Evolutionary conservation across 2,888 invertebrate genomes (phyloP).

Genomic region (Luperina testacea): DNA sequence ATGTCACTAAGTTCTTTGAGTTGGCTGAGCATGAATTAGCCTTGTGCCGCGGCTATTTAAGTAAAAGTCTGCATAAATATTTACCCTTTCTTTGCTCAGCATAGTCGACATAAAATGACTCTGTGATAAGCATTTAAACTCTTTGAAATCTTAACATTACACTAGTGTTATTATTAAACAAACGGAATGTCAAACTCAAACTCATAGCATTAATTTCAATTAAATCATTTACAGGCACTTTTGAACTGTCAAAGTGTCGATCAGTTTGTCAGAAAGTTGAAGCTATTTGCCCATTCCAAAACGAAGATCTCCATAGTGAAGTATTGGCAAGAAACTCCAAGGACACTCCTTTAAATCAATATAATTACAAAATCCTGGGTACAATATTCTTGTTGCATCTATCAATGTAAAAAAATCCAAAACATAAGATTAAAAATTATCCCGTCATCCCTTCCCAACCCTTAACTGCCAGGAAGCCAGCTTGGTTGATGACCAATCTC

Average conservation of each 20-base stretch:
- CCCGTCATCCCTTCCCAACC: too few relatives aligned
- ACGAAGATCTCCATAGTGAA: not conserved
- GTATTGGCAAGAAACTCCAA: not conserved
- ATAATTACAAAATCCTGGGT: not conserved
- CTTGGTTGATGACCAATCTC: too few relatives aligned
- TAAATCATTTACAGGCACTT: not conserved
- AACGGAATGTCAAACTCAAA: too few relatives aligned
- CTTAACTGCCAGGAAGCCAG: too few relatives aligned
- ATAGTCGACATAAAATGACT: not conserved
- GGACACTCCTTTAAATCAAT: not conserved
- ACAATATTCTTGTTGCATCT: not conserved
- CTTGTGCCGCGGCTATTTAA: not conserved
- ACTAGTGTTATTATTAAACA: not conserved
- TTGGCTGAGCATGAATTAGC: conserved; percentile 26
- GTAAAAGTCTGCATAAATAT: conserved; percentile 12
- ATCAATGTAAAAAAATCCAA: too few relatives aligned
- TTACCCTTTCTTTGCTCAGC: conserved; percentile 3
- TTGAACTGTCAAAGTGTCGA: not conserved
- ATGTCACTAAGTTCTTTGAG: conserved; percentile 25
- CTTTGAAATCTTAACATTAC: not conserved
- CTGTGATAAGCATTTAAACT: not conserved
- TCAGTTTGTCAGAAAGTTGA: not conserved
- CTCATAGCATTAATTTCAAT: not conserved
- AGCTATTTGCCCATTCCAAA: not conserved
- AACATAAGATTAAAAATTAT: too few relatives aligned